Evolutionary conservation across 35 echinoderm and acorn worm species (phyloP).

Genomic region (Lytechinus variegatus): DNA sequence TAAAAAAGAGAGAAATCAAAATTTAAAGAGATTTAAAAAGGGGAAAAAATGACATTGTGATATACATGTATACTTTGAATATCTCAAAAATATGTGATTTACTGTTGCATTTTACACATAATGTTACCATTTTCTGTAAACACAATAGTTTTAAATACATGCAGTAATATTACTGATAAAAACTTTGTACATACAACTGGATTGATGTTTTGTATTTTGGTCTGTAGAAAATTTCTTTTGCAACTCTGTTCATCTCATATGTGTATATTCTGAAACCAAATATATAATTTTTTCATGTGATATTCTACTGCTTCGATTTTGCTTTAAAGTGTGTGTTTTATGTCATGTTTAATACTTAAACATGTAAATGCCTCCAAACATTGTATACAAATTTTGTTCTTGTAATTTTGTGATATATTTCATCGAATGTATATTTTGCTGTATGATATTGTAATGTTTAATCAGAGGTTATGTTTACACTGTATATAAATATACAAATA

Average conservation of each 20-base stretch:
- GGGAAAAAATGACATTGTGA: neutral
- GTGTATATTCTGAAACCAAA: slow-evolving; percentile 5
- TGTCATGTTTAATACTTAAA: neutral
- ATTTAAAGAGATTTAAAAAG: neutral
- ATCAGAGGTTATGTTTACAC: neutral
- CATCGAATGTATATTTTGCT: slow-evolving; percentile 13
- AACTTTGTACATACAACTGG: neutral
- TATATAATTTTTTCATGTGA: neutral
- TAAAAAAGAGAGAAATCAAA: neutral
- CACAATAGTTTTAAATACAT: neutral
- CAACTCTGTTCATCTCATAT: slow-evolving; percentile 11
- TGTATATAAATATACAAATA: neutral
- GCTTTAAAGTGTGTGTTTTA: neutral
- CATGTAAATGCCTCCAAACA: neutral
- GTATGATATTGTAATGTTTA: neutral
- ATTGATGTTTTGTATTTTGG: neutral
- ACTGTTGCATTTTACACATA: neutral
- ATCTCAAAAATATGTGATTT: neutral
- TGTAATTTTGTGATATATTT: neutral
- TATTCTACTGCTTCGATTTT: neutral
- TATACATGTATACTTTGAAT: neutral
- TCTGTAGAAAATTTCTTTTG: neutral
- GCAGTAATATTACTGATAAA: neutral
- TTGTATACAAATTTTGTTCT: neutral
- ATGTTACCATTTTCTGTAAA: neutral